These are phyloP conservation scores for Drosophila longiperda DNA, from an alignment of 2,888 invertebrate species.

Conservation along the genomic window DNA sequence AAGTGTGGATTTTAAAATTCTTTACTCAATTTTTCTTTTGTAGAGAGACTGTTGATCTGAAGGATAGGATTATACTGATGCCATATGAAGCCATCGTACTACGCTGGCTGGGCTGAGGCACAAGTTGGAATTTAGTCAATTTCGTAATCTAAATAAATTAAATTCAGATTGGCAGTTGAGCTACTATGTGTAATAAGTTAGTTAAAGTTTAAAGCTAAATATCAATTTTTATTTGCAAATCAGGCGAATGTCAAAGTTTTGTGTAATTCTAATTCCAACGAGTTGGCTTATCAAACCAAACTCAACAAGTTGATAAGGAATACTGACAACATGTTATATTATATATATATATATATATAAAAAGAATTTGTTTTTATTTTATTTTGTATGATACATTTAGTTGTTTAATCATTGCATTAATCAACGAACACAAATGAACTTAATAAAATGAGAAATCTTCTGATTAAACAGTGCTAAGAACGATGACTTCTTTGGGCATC, in stretches of 20 bases:
- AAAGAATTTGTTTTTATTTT: neutral
- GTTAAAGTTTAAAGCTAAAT: neutral
- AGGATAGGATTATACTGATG: conserved; percentile 61
- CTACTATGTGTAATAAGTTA: neutral
- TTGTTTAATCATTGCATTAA: neutral
- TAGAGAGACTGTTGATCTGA: conserved; percentile 72
- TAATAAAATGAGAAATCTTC: neutral
- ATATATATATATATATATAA: neutral
- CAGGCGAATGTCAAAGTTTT: neutral
- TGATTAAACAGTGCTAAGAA: conserved; percentile 71
- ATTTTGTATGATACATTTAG: neutral
- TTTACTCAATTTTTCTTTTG: neutral
- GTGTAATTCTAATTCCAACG: neutral
- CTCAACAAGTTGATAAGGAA: neutral
- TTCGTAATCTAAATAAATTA: conserved; percentile 31
- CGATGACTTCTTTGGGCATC: conserved; percentile 82
- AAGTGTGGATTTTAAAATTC: neutral
- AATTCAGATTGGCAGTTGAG: neutral
- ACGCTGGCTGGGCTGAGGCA: conserved; percentile 61
- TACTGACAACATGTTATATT: neutral
- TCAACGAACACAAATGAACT: neutral
- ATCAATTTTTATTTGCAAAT: neutral
- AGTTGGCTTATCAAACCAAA: neutral
- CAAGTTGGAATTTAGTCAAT: conserved; percentile 4
- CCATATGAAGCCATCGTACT: conserved; percentile 80